Evolutionary conservation across 2,113 vertebrate genomes (phyloP).

Genomic region (Mormoops blainvillei): DNA sequence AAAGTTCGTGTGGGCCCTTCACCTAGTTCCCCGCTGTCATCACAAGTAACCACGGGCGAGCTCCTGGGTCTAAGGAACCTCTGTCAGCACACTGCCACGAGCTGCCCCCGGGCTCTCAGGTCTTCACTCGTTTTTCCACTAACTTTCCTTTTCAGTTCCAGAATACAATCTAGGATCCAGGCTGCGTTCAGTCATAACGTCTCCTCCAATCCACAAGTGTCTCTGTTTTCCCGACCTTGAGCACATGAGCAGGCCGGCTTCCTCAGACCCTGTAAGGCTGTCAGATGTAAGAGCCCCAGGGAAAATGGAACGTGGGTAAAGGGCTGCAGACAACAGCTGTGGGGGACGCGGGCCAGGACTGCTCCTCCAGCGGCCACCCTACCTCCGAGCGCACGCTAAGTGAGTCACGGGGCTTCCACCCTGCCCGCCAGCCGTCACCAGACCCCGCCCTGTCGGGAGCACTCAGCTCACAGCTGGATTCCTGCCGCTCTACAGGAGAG

Average conservation of each 20-base stretch:
- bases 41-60: rapidly evolving
- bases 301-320: not conserved
- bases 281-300: not conserved
- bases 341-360: not conserved
- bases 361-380: too few relatives aligned
- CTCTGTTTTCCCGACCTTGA: not conserved
- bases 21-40: not conserved
- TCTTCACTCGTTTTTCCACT: not conserved
- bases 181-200: not conserved
- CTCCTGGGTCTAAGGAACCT: not conserved
- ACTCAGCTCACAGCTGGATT: not conserved
- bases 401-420: rapidly evolving
- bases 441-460: not conserved
- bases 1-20: not conserved
- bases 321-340: not conserved
- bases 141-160: not conserved
- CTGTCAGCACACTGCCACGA: not conserved
- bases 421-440: not conserved
- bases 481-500: not conserved
- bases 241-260: not conserved
- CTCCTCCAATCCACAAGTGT: too few relatives aligned
- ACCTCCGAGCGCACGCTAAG: rapidly evolving
- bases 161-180: not conserved
- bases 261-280: not conserved
- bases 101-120: not conserved